Conservation (phyloP, 2,113 vertebrate species). For the Vulpes ferrilata region DNA sequence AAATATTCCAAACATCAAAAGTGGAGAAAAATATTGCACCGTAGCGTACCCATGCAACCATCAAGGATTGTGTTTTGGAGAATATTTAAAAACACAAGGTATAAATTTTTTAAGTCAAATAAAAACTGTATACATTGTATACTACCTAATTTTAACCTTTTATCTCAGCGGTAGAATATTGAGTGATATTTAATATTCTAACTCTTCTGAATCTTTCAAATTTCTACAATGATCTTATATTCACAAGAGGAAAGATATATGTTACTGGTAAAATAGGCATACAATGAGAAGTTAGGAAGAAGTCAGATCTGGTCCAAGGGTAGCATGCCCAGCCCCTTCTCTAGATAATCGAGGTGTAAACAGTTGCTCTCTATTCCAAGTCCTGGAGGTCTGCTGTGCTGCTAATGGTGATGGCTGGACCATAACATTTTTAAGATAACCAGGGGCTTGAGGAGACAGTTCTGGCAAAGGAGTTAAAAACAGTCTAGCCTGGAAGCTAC, state of each 20-base stretch:
- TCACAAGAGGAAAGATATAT: background rate
- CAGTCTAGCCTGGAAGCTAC: background rate
- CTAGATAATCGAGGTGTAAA: background rate
- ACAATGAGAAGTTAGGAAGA: background rate
- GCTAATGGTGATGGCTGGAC: background rate
- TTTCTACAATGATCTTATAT: background rate
- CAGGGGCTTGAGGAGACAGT: background rate
- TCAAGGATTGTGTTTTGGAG: background rate
- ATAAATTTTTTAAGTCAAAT: background rate
- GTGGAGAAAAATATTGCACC: background rate
- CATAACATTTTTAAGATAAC: background rate
- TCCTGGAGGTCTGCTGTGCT: background rate
- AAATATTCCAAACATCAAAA: constrained; percentile 1
- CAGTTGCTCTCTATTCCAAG: background rate
- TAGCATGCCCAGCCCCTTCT: background rate
- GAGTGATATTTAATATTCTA: background rate
- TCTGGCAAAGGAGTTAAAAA: background rate
- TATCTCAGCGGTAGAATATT: background rate
- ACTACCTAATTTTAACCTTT: background rate
- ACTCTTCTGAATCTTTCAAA: background rate
- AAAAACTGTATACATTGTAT: background rate
- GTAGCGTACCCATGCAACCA: background rate
- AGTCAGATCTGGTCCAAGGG: background rate
- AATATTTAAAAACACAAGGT: background rate
- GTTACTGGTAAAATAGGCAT: background rate